phyloP scores from a whole-genome alignment of 53 echinoderm and acorn worm genomes.

The Glandiceps talaboti region DNA sequence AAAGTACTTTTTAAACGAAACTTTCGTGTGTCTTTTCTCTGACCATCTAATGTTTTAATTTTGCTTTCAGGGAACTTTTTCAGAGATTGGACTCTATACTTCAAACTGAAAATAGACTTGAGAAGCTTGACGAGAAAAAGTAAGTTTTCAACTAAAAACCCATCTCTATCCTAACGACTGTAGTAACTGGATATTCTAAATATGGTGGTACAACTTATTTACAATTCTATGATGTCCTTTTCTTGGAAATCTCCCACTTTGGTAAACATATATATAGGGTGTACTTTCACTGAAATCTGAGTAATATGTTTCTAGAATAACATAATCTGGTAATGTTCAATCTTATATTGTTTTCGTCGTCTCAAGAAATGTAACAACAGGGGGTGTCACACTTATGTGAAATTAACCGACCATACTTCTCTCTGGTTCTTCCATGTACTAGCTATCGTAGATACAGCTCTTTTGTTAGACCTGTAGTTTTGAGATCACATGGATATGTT shows the following conservation, averaged over 20 bases:
- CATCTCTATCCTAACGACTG: too few species aligned
- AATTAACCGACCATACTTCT: background rate
- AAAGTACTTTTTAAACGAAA: too few species aligned
- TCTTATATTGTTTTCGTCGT: too few species aligned
- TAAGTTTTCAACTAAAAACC: background rate
- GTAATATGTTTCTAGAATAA: too few species aligned
- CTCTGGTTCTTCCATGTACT: background rate
- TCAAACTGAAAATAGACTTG: background rate
- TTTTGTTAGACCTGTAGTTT: background rate
- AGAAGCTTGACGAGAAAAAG: background rate
- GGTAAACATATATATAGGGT: too few species aligned
- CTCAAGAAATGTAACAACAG: background rate
- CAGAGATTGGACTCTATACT: background rate
- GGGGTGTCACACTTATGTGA: background rate
- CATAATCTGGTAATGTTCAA: too few species aligned
- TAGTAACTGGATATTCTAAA: too few species aligned
- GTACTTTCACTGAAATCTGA: too few species aligned
- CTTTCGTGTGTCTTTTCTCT: background rate
- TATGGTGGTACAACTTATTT: too few species aligned
- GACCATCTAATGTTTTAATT: background rate
- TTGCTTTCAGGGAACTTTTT: background rate
- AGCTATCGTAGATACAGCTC: background rate
- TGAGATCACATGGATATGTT: background rate
- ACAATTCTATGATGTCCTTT: too few species aligned
- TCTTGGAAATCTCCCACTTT: too few species aligned